Evolutionary conservation across 2,888 invertebrate genomes (phyloP).

Genomic region (Entomobrya multifasciata): DNA sequence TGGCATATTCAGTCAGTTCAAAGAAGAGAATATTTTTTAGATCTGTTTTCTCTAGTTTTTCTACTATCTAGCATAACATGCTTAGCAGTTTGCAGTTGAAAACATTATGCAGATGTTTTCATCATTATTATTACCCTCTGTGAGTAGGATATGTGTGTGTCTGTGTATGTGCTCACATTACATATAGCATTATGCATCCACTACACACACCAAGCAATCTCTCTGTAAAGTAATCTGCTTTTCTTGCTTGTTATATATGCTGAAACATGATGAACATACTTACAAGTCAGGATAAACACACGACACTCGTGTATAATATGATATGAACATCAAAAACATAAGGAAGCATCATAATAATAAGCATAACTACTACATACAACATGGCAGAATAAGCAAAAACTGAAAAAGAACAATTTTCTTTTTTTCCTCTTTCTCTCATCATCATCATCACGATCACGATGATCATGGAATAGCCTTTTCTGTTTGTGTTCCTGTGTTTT

Average conservation of each 20-base stretch:
- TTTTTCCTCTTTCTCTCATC: conserved; percentile 29
- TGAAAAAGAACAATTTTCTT: conserved; percentile 31
- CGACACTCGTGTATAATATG: background rate
- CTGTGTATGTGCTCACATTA: background rate
- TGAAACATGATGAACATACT: background rate
- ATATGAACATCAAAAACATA: conserved; percentile 12
- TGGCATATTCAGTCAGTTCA: no score
- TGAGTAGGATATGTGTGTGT: no score
- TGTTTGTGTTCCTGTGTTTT: background rate
- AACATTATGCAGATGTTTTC: conserved; percentile 68
- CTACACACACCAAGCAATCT: background rate
- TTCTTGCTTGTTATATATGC: background rate
- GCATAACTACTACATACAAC: conserved; percentile 1
- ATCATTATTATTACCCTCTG: conserved; percentile 36
- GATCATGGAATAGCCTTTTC: background rate
- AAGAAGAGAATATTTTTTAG: background rate
- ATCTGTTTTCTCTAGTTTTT: background rate
- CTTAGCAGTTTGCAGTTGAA: conserved; percentile 32
- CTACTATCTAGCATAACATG: no score
- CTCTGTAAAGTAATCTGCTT: conserved; percentile 44
- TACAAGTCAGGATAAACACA: background rate
- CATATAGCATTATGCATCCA: background rate
- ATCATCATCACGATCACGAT: conserved; percentile 18
- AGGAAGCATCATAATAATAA: conserved; percentile 26
- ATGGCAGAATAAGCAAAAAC: conserved; percentile 8